Percentiles rank a stretch among this genome's conserved stretches.
phyloP scores from a whole-genome alignment of 2,113 vertebrate species.

The Chunga burmeisteri region DNA sequence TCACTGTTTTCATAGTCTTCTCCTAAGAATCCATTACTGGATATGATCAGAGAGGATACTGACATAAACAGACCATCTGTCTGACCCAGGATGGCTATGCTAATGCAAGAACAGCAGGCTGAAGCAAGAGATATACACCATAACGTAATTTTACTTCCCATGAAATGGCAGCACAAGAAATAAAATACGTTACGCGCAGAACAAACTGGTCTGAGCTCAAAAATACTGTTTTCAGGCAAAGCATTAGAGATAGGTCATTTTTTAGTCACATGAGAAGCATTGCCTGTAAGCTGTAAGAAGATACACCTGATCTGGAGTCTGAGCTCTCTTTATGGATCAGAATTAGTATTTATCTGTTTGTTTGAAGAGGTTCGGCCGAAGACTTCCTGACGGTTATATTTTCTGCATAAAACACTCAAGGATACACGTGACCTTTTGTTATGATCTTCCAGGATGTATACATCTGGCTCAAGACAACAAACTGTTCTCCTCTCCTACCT shows the following conservation, averaged over 20 bases:
- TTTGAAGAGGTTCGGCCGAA: not conserved
- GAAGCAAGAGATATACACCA: not conserved
- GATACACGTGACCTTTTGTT: not conserved
- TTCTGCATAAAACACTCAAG: not conserved
- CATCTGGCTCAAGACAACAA: not conserved
- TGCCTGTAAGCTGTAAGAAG: not conserved
- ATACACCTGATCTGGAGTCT: not conserved
- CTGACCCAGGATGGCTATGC: not conserved
- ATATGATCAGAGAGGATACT: not conserved
- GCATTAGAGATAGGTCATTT: not conserved
- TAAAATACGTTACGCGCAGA: not conserved
- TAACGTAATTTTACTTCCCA: not conserved
- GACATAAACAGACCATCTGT: not conserved
- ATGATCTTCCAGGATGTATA: not conserved
- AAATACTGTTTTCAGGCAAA: not conserved
- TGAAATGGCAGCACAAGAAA: not conserved
- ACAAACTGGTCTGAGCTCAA: not conserved
- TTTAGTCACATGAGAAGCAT: not conserved
- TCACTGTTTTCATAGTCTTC: not conserved
- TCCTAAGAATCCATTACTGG: not conserved
- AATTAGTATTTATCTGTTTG: not conserved
- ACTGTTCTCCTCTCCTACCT: not conserved
- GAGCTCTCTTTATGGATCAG: not conserved
- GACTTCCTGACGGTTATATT: not conserved
- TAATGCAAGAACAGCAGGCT: not conserved